phyloP scores from a whole-genome alignment of 2,888 invertebrate genomes.

The Diploptera punctata region DNA sequence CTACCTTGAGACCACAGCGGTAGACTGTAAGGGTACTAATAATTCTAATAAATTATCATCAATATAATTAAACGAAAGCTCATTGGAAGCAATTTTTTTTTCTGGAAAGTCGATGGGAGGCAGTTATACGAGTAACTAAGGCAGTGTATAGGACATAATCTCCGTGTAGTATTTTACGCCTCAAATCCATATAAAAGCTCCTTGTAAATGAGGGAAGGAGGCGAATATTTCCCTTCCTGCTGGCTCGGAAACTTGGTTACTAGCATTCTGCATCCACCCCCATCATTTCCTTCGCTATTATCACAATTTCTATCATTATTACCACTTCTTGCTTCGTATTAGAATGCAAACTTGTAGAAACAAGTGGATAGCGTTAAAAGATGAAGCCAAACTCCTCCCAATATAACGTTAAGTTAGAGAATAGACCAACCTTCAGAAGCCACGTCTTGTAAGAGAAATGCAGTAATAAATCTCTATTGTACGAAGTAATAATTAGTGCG shows the following conservation, averaged over 20 bases:
- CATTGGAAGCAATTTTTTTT: no score
- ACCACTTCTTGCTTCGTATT: neutral
- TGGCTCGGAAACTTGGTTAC: neutral
- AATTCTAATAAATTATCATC: no score
- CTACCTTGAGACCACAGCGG: no score
- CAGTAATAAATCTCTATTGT: no score
- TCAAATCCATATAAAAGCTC: neutral
- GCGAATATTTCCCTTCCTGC: neutral
- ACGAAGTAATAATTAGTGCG: no score
- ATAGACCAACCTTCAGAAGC: no score
- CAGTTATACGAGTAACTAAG: no score
- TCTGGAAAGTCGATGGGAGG: no score
- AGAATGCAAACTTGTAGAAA: conserved; percentile 30
- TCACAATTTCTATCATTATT: conserved; percentile 33
- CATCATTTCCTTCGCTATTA: conserved; percentile 5
- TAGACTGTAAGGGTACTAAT: no score
- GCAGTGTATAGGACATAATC: neutral
- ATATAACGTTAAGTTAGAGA: no score
- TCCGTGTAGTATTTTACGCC: neutral
- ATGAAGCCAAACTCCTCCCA: neutral
- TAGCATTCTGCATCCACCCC: neutral
- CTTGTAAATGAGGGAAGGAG: neutral
- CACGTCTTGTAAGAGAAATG: no score
- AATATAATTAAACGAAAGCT: no score
- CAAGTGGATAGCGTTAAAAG: neutral